Evolutionary conservation across 2,888 invertebrate genomes (phyloP).

Genomic region (Protula sp.): DNA sequence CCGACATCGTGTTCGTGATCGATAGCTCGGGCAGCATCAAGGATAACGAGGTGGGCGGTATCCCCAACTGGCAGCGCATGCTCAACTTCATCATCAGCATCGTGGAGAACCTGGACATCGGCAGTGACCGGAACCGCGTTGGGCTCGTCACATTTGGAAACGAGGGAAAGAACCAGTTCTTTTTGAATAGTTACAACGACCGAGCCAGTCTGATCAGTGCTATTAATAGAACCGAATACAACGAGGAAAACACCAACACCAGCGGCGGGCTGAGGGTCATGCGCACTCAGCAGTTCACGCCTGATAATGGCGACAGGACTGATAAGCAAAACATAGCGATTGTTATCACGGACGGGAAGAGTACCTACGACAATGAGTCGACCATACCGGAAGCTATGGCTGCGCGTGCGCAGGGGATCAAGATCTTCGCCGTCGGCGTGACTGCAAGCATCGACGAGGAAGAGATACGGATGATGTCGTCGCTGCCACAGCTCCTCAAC

Average conservation of each 20-base stretch:
- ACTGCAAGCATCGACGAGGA: not conserved
- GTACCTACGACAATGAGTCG: not conserved
- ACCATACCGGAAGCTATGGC: constrained; percentile 4
- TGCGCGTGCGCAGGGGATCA: constrained; percentile 6
- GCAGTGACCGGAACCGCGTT: not conserved
- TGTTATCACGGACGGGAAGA: not conserved
- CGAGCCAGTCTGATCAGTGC: not conserved
- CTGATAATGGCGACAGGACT: not conserved
- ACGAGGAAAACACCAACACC: not conserved
- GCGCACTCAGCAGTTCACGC: not conserved
- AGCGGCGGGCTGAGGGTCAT: not conserved
- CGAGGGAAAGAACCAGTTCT: not conserved
- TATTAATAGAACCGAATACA: not conserved
- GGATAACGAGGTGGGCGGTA: not conserved
- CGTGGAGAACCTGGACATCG: not conserved
- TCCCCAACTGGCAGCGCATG: not conserved
- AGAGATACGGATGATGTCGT: constrained; percentile 5
- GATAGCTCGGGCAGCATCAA: constrained; percentile 4
- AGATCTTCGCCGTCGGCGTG: constrained; percentile 9
- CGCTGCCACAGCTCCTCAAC: constrained; percentile 7
- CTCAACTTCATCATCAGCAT: not conserved
- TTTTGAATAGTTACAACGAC: not conserved
- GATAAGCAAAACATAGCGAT: constrained; percentile 1
- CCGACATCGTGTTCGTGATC: constrained; percentile 1
- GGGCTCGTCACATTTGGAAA: not conserved